Conservation (phyloP, 2,888 invertebrate species). For the Cantharis lateralis region DNA sequence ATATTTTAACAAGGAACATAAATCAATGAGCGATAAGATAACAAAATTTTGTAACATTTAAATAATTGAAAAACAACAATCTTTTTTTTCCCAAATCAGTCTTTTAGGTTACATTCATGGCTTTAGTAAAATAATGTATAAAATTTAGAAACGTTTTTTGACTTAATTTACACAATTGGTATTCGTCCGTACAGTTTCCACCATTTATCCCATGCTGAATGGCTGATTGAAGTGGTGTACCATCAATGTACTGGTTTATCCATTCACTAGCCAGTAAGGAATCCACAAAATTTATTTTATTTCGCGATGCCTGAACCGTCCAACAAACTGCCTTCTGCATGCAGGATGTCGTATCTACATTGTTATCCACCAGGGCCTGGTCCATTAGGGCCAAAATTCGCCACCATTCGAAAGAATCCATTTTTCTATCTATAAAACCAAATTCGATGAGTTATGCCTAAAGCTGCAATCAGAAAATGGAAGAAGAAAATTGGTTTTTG, state of each 20-base stretch:
- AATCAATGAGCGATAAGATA: not conserved
- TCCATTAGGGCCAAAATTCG: conserved; percentile 58
- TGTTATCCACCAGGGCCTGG: conserved; percentile 59
- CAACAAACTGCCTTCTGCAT: conserved; percentile 65
- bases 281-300: conserved; percentile 58
- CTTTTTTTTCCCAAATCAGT: not conserved
- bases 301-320: conserved; percentile 55
- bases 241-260: conserved; percentile 54
- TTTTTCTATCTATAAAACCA: conserved; percentile 25
- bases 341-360: conserved; percentile 66
- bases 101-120: conserved; percentile 24
- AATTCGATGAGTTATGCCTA: not conserved
- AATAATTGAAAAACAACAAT: not conserved
- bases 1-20: not conserved
- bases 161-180: conserved; percentile 54
- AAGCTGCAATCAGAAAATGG: not conserved
- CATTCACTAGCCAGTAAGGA: conserved; percentile 56
- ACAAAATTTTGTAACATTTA: not conserved
- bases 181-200: conserved; percentile 54
- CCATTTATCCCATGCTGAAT: conserved; percentile 56
- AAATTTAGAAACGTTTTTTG: conserved; percentile 30
- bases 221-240: conserved; percentile 61
- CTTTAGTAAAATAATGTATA: conserved; percentile 17
- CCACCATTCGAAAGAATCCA: conserved; percentile 30
- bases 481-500: too few species aligned